These are phyloP conservation scores for Scytalopus superciliaris DNA, from an alignment of 2,113 vertebrate species.

Conservation along the genomic window DNA sequence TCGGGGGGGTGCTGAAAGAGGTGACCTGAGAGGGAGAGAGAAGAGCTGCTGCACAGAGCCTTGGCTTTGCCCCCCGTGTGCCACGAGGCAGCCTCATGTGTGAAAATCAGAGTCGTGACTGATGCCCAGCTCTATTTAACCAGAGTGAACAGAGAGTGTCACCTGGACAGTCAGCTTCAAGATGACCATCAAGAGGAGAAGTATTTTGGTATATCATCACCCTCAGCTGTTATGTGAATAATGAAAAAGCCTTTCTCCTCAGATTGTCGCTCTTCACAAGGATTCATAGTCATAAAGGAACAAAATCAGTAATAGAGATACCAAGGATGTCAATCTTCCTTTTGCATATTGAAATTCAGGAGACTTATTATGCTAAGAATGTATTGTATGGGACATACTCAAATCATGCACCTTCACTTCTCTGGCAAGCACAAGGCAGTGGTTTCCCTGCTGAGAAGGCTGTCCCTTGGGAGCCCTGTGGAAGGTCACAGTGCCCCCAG, in stretches of 20 bases:
- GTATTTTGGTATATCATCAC: not conserved
- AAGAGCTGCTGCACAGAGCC: not conserved
- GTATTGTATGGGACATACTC: not conserved
- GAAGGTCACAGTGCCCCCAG: not conserved
- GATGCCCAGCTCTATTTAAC: not conserved
- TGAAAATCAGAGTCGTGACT: not conserved
- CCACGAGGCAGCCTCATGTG: not conserved
- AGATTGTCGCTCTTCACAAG: not conserved
- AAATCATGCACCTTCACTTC: not conserved
- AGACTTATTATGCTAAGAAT: not conserved
- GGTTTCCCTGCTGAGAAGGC: not conserved
- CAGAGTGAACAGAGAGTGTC: not conserved
- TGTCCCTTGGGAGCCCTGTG: not conserved
- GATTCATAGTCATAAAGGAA: not conserved
- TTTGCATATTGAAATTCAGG: not conserved
- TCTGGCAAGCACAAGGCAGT: not conserved
- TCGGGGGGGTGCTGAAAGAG: conserved; percentile 96
- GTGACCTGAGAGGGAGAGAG: conserved; percentile 81
- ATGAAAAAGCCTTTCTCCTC: not conserved
- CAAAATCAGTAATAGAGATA: not conserved
- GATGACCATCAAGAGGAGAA: not conserved
- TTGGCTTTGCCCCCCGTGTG: not conserved
- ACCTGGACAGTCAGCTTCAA: not conserved
- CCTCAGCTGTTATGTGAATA: not conserved
- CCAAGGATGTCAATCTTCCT: not conserved